Evolutionary conservation across 2,797 vertebrate genomes (phyloP).

Genomic region (Galaxias olidus): DNA sequence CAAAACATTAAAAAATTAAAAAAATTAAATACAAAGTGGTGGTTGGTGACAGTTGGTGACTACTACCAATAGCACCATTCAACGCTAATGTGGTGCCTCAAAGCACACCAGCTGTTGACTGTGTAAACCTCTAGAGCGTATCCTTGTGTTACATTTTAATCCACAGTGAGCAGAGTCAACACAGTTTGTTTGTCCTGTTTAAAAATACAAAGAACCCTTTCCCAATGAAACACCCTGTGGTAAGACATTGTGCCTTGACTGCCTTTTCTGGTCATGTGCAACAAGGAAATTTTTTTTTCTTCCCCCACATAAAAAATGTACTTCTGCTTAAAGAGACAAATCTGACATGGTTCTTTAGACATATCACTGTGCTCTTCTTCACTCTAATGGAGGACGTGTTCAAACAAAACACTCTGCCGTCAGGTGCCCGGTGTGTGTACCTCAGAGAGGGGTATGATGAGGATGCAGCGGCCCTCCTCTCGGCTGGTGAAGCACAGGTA

Average conservation of each 20-base stretch:
- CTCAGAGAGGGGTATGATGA: slow-evolving; percentile 90
- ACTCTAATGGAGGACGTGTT: not conserved
- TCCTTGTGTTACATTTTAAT: slow-evolving; percentile 43
- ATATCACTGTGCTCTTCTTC: no score
- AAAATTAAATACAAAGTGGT: no score
- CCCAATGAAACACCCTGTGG: not conserved
- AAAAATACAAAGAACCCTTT: not conserved
- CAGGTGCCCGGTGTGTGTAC: slow-evolving; percentile 59
- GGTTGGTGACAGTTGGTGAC: no score
- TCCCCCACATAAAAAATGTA: not conserved
- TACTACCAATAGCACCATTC: no score
- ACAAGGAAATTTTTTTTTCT: no score
- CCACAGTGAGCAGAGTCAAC: slow-evolving; percentile 26
- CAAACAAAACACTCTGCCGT: not conserved
- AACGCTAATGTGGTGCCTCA: no score
- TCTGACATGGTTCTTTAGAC: no score
- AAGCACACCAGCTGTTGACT: not conserved
- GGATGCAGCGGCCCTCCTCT: slow-evolving; percentile 84
- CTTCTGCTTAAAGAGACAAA: not conserved
- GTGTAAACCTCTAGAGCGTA: not conserved
- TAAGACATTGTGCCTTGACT: not conserved
- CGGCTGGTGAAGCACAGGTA: slow-evolving; percentile 93
- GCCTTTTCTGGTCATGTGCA: no score
- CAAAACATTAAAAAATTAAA: no score
- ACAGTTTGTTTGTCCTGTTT: slow-evolving; percentile 28